Conservation (phyloP, 2,888 invertebrate genomes). For the Hirtodrosophila trivittata region DNA sequence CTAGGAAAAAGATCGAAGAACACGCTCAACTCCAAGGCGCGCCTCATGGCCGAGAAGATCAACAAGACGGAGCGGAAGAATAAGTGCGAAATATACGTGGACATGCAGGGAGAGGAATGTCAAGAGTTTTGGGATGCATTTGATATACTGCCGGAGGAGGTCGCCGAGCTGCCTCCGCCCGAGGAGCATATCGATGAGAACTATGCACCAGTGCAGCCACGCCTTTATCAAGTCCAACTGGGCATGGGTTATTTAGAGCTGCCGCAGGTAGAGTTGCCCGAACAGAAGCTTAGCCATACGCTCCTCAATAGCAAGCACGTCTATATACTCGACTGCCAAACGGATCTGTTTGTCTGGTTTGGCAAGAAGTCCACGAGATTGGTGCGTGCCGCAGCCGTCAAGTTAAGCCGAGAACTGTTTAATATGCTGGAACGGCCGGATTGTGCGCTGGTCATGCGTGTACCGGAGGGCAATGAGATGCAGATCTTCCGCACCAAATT, state of each 20-base stretch:
- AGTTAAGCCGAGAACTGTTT: conserved; percentile 97
- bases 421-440: conserved; percentile 95
- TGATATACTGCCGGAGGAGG: conserved; percentile 82
- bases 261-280: conserved; percentile 94
- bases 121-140: conserved; percentile 93
- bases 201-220: conserved; percentile 85
- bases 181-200: conserved; percentile 80
- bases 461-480: conserved; percentile 95
- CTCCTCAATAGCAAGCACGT: conserved; percentile 95
- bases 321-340: conserved; percentile 96
- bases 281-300: conserved; percentile 90
- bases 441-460: conserved; percentile 93
- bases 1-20: conserved; percentile 91
- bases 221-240: conserved; percentile 96
- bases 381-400: conserved; percentile 97
- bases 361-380: conserved; percentile 98
- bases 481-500: conserved; percentile 99
- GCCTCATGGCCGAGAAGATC: conserved; percentile 97
- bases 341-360: conserved; percentile 98
- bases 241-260: conserved; percentile 99
- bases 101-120: conserved; percentile 92
- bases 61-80: conserved; percentile 99
- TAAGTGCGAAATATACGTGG: conserved; percentile 94
- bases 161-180: conserved; percentile 83
- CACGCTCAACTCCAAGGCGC: conserved; percentile 90